Base-by-base conservation (phyloP, 2,797 vertebrate species). In the Zenarchopterus dispar region DNA sequence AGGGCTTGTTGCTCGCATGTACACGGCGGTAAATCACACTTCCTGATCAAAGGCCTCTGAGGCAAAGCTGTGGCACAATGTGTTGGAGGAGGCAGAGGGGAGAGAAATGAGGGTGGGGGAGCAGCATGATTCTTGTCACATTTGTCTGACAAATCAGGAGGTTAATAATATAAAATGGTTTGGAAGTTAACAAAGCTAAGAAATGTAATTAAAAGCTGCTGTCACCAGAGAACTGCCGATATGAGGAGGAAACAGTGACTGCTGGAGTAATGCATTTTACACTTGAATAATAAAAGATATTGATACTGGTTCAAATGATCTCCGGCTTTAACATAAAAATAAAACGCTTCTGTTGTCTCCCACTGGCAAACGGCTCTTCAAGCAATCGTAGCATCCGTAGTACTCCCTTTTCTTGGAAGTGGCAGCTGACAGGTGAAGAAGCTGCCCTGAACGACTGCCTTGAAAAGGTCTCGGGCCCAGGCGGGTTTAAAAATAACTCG, bases 1-100 rank as follows among this genome's bases (percentile, higher is more conserved):
- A 74, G 68, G 77, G 84, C 82, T 82, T 79, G 85, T 84, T 86
- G 88, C 87, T 81, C 39, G 43, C 79, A 75, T 88, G 85, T 88
- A 88, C 82, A 78, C 80, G 59, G 64, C 58, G 77, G 87, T 90
- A 90, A 90, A 92, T 88, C 89, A 91, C 90, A 88, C 84, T 81
- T 87, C 77, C 86, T 91, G 90, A 93, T 91, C 91, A 93, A 93
- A 93, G 92, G 87, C 73, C 84, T 90, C 82, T 81, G 84, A 92
- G 90, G 90, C 78, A 56, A 82, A 75, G 82, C 75, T 50, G 85
- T 81, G 62, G 81, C 84, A 86, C 81, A 84, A 84, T 82, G 91
- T 89, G 88, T 82, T 82, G 85, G 73, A 78, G 71, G 81, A 90
- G 76, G 84, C 84, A 84, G 78, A 85, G 72, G 84, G 84, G 78